Evolutionary conservation across 2,888 invertebrate species (phyloP).

Genomic region (Drosophila anomalipes): DNA sequence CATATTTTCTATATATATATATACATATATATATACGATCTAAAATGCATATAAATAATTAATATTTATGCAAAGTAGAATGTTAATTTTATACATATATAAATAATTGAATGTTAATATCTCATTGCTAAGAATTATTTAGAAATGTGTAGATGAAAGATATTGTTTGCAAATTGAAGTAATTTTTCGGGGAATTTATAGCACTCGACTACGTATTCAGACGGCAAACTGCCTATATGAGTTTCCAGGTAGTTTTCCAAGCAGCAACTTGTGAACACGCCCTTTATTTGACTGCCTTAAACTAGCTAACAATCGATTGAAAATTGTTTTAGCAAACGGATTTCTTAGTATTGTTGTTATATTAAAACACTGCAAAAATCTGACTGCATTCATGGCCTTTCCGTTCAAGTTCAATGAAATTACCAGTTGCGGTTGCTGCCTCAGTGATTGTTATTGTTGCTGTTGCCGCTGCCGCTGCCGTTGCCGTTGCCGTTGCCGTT

Average conservation of each 20-base stretch:
- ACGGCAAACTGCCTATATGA: constrained; percentile 4
- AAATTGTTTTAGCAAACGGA: constrained; percentile 54
- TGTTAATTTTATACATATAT: neutral
- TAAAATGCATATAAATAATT: neutral
- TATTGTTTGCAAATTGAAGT: neutral
- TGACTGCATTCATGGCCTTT: constrained; percentile 71
- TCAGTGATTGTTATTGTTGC: constrained; percentile 48
- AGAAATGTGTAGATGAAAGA: neutral
- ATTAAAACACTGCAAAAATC: constrained; percentile 73
- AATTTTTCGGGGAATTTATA: constrained; percentile 2
- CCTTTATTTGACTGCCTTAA: constrained; percentile 33
- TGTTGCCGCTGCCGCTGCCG: constrained; percentile 36
- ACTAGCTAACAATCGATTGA: constrained; percentile 38
- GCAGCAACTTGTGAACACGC: constrained; percentile 32
- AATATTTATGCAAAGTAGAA: neutral
- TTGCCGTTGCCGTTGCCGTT: constrained; percentile 31
- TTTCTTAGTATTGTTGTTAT: constrained; percentile 71
- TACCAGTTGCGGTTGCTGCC: constrained; percentile 73
- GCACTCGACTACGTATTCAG: neutral
- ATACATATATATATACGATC: neutral
- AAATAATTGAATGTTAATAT: constrained; percentile 7
- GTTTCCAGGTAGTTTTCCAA: constrained; percentile 17
- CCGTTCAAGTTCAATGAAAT: constrained; percentile 82
- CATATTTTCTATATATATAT: neutral
- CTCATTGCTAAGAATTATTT: neutral